A percentile compares a stretch with the other conserved stretches of the same genome.
These are phyloP conservation scores for Ageneiosus marmoratus DNA, from an alignment of 2,113 vertebrate species.

Conservation along the genomic window DNA sequence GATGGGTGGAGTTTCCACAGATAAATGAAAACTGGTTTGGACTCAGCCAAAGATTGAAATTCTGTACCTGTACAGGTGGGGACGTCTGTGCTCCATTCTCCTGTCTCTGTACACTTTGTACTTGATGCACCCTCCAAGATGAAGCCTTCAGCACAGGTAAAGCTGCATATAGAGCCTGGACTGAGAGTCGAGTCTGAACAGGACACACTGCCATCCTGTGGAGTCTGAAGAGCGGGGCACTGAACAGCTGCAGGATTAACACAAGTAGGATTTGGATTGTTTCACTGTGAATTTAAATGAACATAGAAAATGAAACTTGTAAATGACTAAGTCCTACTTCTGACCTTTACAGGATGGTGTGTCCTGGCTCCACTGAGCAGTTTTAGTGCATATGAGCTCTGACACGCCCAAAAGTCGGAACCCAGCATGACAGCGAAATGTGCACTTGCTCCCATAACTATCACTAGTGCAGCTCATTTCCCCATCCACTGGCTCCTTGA, in stretches of 20 bases:
- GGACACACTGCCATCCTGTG: not conserved
- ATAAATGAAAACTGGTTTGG: no score
- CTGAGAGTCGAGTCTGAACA: constrained; percentile 1
- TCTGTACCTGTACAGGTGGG: constrained; percentile 57
- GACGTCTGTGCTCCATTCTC: not conserved
- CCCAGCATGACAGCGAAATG: constrained; percentile 71
- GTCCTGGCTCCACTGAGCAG: constrained; percentile 69
- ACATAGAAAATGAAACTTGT: not conserved
- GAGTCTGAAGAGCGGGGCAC: not conserved
- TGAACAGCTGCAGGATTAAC: constrained; percentile 10
- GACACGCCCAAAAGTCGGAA: constrained; percentile 66
- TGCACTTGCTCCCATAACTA: constrained; percentile 73
- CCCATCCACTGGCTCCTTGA: constrained; percentile 58
- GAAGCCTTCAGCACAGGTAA: not conserved
- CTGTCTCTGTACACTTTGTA: not conserved
- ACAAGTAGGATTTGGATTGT: constrained; percentile 41
- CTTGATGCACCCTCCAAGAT: not conserved
- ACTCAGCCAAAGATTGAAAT: no score
- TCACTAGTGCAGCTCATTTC: constrained; percentile 68
- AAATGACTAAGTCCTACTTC: not conserved
- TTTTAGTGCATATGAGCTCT: constrained; percentile 64
- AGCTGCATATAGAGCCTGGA: not conserved
- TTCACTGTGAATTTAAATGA: not conserved
- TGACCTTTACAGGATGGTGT: constrained; percentile 76
- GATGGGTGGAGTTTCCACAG: not conserved